Evolutionary conservation across 64 coral and sea anemone species (phyloP).

Genomic region (Pocillopora verrucosa): DNA sequence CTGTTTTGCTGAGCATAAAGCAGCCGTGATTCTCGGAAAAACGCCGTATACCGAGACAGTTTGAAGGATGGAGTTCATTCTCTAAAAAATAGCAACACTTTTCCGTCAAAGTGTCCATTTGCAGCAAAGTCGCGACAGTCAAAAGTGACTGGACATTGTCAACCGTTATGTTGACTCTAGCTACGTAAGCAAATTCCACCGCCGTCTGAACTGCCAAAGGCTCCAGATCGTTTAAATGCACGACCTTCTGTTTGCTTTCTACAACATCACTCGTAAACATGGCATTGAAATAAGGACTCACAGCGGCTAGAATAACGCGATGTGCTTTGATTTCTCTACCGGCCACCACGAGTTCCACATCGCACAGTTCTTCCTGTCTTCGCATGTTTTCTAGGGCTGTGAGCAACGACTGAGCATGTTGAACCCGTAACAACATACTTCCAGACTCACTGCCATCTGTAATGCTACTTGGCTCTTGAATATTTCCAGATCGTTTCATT

Average conservation of each 20-base stretch:
- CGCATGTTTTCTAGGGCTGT: conserved; percentile 65
- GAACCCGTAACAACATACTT: background rate
- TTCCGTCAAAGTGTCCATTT: conserved; percentile 71
- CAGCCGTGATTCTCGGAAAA: conserved; percentile 88
- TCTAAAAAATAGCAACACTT: conserved; percentile 82
- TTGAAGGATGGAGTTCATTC: conserved; percentile 78
- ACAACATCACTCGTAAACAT: conserved; percentile 90
- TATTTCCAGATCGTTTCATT: conserved; percentile 3
- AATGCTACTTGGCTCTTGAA: background rate
- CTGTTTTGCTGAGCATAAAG: conserved; percentile 47
- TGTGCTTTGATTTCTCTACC: conserved; percentile 88
- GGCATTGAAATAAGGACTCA: conserved; percentile 94
- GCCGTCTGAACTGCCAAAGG: conserved; percentile 69
- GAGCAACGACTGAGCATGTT: conserved; percentile 12
- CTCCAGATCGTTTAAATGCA: conserved; percentile 77
- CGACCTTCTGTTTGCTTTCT: conserved; percentile 66
- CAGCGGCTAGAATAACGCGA: conserved; percentile 74
- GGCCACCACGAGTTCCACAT: conserved; percentile 75
- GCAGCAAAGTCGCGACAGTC: conserved; percentile 75
- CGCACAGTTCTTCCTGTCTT: conserved; percentile 82
- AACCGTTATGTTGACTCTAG: conserved; percentile 68
- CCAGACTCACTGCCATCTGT: conserved; percentile 15
- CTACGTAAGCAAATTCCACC: conserved; percentile 75
- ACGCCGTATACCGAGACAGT: conserved; percentile 85
- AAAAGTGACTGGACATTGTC: conserved; percentile 88